Percentiles rank a stretch among this genome's conserved stretches.
Evolutionary conservation across 2,888 invertebrate species (phyloP).

Genomic region (Patella caerulea): DNA sequence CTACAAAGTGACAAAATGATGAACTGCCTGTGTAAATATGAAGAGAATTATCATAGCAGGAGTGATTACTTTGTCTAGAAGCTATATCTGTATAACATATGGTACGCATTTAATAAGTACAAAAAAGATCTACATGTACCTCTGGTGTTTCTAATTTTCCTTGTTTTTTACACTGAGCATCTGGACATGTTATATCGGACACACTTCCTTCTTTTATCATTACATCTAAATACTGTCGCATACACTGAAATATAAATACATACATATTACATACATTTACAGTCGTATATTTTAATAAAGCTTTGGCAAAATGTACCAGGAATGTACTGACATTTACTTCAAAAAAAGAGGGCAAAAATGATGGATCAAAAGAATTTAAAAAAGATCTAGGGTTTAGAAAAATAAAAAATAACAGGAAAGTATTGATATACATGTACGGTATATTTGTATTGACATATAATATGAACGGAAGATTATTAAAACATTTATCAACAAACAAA

Average conservation of each 20-base stretch:
- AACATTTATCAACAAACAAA: too few species aligned
- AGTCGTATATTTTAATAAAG: neutral
- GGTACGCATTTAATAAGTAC: too few species aligned
- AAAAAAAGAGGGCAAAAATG: neutral
- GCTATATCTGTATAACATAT: too few species aligned
- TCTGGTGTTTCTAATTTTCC: constrained; percentile 60
- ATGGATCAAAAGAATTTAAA: too few species aligned
- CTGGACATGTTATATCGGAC: constrained; percentile 66
- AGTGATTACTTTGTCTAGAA: too few species aligned
- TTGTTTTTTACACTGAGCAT: constrained; percentile 65
- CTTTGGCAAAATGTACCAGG: neutral
- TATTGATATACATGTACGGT: neutral
- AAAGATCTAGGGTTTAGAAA: too few species aligned
- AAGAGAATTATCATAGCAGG: too few species aligned
- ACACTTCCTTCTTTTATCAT: constrained; percentile 67
- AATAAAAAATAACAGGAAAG: neutral
- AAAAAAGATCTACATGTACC: constrained; percentile 47
- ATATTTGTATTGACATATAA: too few species aligned
- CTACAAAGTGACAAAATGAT: too few species aligned
- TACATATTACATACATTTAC: neutral
- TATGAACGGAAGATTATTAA: too few species aligned
- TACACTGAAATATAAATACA: constrained; percentile 53
- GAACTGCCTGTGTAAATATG: too few species aligned
- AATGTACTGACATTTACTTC: neutral
- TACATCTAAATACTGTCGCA: constrained; percentile 65